Percentiles rank a stretch among this genome's conserved stretches.
Conservation (phyloP, 1,140 invertebrate genomes). For the Zaprionus camerounensis region DNA sequence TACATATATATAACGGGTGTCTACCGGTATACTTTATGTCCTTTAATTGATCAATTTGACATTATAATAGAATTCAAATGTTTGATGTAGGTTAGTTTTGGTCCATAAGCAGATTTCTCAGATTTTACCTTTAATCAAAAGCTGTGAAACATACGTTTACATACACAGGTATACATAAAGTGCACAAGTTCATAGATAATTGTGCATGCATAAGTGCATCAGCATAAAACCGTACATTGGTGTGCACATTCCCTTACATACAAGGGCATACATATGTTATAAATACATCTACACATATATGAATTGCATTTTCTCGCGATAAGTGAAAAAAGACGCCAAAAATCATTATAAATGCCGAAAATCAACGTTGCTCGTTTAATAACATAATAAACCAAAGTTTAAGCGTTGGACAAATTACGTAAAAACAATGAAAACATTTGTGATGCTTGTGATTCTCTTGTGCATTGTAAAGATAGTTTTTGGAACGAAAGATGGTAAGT, state of each 20-base stretch:
- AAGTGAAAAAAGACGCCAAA: neutral
- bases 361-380: neutral
- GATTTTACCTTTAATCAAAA: slow-evolving; percentile 1
- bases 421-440: slow-evolving; percentile 27
- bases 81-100: neutral
- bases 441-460: slow-evolving; percentile 15
- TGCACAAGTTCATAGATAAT: slow-evolving; percentile 4
- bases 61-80: neutral
- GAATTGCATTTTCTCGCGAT: neutral
- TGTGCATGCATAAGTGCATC: slow-evolving; percentile 11
- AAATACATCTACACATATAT: neutral
- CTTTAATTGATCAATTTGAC: neutral
- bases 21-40: neutral
- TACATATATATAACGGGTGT: neutral
- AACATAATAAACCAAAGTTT: neutral
- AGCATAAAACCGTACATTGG: slow-evolving; percentile 2
- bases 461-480: slow-evolving; percentile 31
- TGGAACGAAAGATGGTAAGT: slow-evolving; percentile 49
- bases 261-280: slow-evolving; percentile 6
- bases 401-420: slow-evolving; percentile 1
- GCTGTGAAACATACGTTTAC: neutral
- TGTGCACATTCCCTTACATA: neutral
- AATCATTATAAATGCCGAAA: slow-evolving; percentile 2
- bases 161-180: slow-evolving; percentile 9
- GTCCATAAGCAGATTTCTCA: neutral